Evolutionary conservation across 2,888 invertebrate genomes (phyloP), one percentile per base, ranked within the genome.

Genomic region (Drymonia ruficornis): DNA sequence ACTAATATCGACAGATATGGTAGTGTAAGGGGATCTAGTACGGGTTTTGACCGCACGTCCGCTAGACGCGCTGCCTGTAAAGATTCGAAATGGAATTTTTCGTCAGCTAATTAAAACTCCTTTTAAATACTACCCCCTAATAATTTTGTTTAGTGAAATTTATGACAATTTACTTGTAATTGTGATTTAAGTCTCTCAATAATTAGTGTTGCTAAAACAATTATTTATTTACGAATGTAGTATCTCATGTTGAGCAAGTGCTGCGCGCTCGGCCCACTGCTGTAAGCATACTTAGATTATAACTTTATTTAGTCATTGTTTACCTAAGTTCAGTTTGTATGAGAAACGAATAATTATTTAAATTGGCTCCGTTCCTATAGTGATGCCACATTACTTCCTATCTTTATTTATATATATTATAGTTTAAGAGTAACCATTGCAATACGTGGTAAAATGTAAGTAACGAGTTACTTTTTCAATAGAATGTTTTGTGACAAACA

Each of bases 291-390:
- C 83, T 85, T 91, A 90, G 88, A 71, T 78, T 84, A 80, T 89
- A 87, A 84, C 80, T 83, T 90, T 89, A 89, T 91, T 89, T 91
- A 91, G 91, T 91, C 91, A 91, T 88, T 80, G 74, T 82, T 74
- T 87, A 81, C 73, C 75, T 89, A 89, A 89, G 89, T 89, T 89
- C 86, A 82, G 78, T 87, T 84, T 81, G 85, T 84, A 84, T 80
- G 83, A 76, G 76, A 81, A 76, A 78, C 74, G 76, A 77, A 74
- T 79, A 72, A 81, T 73, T 77, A 82, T 81, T 83, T 78, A 79
- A 78, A 83, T 84, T 82, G 89, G 90, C 89, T 87, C 87, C 87
- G 86, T 89, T 89, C 89, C 88, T 90, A 86, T 84, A 83, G 84
- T 81, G 83, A 84, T 69, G 87, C 86, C 88, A 81, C 81, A 72